These are phyloP conservation scores for Psilopogon haemacephalus DNA, from an alignment of 2,113 vertebrate genomes.

Conservation along the genomic window DNA sequence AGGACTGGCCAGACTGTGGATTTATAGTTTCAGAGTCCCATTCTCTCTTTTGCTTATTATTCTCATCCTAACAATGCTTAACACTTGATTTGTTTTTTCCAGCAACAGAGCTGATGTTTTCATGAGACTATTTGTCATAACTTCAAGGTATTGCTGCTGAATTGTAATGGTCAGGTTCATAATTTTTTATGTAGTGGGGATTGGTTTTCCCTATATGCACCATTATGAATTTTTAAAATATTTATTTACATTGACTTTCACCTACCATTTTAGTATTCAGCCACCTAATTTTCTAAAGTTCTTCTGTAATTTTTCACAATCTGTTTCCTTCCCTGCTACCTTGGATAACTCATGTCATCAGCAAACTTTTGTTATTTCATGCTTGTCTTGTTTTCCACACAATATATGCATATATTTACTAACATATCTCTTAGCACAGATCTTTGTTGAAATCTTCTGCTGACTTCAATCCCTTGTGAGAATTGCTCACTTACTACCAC, in stretches of 20 bases:
- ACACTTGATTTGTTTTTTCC: not conserved
- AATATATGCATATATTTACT: not conserved
- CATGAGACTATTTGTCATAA: not conserved
- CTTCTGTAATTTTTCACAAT: not conserved
- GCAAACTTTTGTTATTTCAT: not conserved
- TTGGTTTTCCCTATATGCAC: not conserved
- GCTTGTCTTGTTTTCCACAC: not conserved
- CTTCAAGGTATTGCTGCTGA: not conserved
- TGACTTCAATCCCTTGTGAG: not conserved
- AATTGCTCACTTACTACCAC: not conserved
- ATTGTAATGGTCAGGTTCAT: not conserved
- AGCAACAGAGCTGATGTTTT: not conserved
- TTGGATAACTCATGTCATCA: not conserved
- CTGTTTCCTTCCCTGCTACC: not conserved
- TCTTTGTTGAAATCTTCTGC: not conserved
- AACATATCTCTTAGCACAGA: not conserved
- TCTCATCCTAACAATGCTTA: not conserved
- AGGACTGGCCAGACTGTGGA: not conserved
- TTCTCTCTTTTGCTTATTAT: not conserved
- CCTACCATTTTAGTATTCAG: not conserved
- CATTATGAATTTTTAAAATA: not conserved
- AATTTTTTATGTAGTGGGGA: not conserved
- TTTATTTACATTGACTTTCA: not conserved
- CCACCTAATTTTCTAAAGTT: not conserved
- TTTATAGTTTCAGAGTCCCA: not conserved